Percentiles rank a stretch among this genome's conserved stretches.
Conservation (phyloP, 2,888 invertebrate genomes). For the Helicoverpa assulta region DNA sequence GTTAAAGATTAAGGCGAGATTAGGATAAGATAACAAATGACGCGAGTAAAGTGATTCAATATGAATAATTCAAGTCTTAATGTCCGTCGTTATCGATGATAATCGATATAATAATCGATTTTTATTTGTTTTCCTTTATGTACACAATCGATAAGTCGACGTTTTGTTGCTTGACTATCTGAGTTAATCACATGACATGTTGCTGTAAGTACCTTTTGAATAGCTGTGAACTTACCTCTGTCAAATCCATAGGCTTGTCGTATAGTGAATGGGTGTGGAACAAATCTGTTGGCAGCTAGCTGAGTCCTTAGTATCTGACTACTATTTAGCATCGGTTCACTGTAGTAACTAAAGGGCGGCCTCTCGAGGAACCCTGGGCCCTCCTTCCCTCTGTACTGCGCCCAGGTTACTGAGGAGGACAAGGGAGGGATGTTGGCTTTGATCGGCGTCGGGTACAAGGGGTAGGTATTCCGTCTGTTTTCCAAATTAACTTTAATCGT, state of each 20-base stretch:
- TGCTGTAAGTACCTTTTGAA: not conserved
- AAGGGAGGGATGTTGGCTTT: constrained; percentile 70
- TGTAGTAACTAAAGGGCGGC: constrained; percentile 77
- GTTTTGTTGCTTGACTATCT: constrained; percentile 20
- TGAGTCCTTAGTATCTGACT: constrained; percentile 81
- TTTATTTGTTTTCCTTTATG: constrained; percentile 42
- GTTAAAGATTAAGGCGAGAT: constrained; percentile 36
- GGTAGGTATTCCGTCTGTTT: constrained; percentile 80
- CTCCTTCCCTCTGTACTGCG: constrained; percentile 75
- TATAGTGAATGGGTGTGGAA: constrained; percentile 75
- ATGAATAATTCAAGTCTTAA: constrained; percentile 29
- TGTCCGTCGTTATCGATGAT: constrained; percentile 46
- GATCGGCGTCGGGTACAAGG: constrained; percentile 81
- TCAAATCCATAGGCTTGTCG: constrained; percentile 82
- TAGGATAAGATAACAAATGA: constrained; percentile 40
- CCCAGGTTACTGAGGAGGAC: constrained; percentile 68
- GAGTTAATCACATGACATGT: not conserved
- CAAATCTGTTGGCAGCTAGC: constrained; percentile 78
- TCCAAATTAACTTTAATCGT: constrained; percentile 56
- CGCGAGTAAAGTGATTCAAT: constrained; percentile 34
- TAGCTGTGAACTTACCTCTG: constrained; percentile 74
- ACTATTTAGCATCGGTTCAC: constrained; percentile 78
- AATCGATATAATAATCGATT: constrained; percentile 46
- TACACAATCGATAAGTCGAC: constrained; percentile 27
- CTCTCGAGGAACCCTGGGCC: constrained; percentile 67